phyloP scores from a whole-genome alignment of 2,113 vertebrate genomes.

The Nannobrachium achirus region DNA sequence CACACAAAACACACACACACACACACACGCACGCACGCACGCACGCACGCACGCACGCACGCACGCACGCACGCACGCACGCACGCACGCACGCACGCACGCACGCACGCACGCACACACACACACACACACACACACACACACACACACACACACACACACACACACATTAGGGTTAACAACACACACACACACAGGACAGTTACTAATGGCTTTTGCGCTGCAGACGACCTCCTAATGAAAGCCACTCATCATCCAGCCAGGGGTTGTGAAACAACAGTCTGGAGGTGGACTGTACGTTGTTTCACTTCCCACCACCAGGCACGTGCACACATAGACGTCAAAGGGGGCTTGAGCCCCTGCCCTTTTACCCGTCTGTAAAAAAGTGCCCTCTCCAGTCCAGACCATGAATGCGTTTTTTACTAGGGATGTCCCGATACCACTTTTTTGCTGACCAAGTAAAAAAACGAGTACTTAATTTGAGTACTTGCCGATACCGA shows the following conservation, averaged over 20 bases:
- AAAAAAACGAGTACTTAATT: too few relatives aligned
- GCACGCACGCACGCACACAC: constrained; percentile 11
- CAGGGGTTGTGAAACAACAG: constrained; percentile 42
- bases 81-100: too few relatives aligned
- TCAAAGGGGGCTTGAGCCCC: too few relatives aligned
- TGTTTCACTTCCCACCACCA: constrained; percentile 29
- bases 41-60: constrained; percentile 26
- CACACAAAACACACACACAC: neutral
- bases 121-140: constrained; percentile 10
- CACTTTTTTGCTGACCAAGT: too few relatives aligned
- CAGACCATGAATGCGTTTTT: too few relatives aligned
- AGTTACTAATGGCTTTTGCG: constrained; percentile 42
- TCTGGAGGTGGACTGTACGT: neutral
- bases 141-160: neutral
- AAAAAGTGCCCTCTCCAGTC: too few relatives aligned
- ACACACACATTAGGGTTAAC: neutral
- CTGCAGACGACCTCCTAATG: constrained; percentile 50
- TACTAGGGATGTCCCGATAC: too few relatives aligned
- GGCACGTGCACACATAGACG: too few relatives aligned
- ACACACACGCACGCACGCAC: constrained; percentile 31
- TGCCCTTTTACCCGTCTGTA: too few relatives aligned
- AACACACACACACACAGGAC: constrained; percentile 7
- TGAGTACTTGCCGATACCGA: too few relatives aligned
- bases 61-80: neutral
- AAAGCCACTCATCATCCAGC: constrained; percentile 57